phyloP scores from a whole-genome alignment of 1,140 invertebrate genomes.

The Liolophura sinensis region DNA sequence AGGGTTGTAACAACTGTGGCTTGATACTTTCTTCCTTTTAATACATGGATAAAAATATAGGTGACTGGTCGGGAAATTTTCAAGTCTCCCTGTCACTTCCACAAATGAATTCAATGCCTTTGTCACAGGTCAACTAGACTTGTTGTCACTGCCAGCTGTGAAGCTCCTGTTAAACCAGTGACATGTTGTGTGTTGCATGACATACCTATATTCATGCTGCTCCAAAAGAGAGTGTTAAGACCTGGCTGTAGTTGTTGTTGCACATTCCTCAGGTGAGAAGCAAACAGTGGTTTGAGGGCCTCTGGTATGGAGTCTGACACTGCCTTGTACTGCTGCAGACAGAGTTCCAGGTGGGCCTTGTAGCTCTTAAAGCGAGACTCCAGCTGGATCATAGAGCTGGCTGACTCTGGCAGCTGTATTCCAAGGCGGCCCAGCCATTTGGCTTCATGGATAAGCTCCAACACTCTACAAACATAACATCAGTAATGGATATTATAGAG shows the following conservation, averaged over 20 bases:
- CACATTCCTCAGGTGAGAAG: conserved; percentile 44
- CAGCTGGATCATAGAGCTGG: conserved; percentile 47
- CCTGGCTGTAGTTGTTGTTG: conserved; percentile 55
- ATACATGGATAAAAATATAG: too few relatives aligned
- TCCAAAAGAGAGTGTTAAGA: conserved; percentile 55
- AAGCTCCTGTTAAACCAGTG: too few relatives aligned
- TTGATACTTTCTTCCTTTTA: too few relatives aligned
- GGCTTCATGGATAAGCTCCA: conserved; percentile 56
- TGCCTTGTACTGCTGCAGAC: conserved; percentile 42
- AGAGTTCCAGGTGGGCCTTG: conserved; percentile 55
- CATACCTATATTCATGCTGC: conserved; percentile 59
- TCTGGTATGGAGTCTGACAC: conserved; percentile 47
- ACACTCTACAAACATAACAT: conserved; percentile 40
- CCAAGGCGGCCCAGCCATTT: conserved; percentile 55
- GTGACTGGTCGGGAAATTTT: too few relatives aligned
- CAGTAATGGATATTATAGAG: not conserved
- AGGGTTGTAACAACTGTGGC: too few relatives aligned
- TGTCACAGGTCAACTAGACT: too few relatives aligned
- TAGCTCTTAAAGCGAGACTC: conserved; percentile 57
- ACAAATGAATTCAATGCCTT: too few relatives aligned
- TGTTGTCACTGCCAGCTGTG: too few relatives aligned
- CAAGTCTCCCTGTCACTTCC: too few relatives aligned
- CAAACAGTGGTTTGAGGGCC: conserved; percentile 44
- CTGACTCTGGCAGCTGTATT: conserved; percentile 53
- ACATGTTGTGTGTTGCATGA: too few relatives aligned